A percentile compares a stretch with the other conserved stretches of the same genome.
These are phyloP conservation scores for Oreonectes daqikongensis DNA, from an alignment of 2,797 vertebrate species.

Conservation along the genomic window DNA sequence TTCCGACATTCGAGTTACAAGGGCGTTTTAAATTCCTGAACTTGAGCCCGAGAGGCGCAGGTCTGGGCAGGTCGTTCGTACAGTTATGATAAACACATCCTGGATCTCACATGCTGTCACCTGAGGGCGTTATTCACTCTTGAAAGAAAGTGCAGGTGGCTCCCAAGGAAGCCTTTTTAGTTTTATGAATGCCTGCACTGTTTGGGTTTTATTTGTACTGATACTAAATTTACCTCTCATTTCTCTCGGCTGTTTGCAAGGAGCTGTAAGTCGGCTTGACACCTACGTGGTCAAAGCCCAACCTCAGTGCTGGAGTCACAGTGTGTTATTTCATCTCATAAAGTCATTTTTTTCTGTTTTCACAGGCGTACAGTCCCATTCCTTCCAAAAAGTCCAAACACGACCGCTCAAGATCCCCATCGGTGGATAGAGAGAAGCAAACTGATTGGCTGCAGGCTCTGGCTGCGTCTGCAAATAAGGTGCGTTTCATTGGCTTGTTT, in stretches of 20 bases:
- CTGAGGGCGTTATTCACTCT: conserved; percentile 64
- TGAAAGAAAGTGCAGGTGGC: conserved; percentile 3
- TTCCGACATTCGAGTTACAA: conserved; percentile 4
- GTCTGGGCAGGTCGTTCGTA: conserved; percentile 69
- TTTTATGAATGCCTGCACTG: conserved; percentile 41
- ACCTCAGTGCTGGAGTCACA: conserved; percentile 1
- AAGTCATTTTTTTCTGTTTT: conserved; percentile 46
- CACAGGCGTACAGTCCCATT: conserved; percentile 87
- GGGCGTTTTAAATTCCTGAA: conserved; percentile 50
- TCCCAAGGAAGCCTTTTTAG: conserved; percentile 33
- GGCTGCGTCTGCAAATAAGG: conserved; percentile 90
- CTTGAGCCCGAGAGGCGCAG: conserved; percentile 67
- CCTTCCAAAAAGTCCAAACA: conserved; percentile 86
- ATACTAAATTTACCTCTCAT: conserved; percentile 14
- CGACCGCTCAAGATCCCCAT: conserved; percentile 84
- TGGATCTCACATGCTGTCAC: conserved; percentile 71
- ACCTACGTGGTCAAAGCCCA: conserved; percentile 34
- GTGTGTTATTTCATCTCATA: conserved; percentile 15
- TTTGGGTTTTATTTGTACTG: conserved; percentile 9
- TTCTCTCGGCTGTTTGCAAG: conserved; percentile 32
- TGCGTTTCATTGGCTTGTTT: conserved; percentile 61
- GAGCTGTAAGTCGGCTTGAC: conserved; percentile 30
- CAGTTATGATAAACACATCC: conserved; percentile 73
- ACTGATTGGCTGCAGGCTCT: conserved; percentile 90
- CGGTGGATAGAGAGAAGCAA: conserved; percentile 87